phyloP scores from a whole-genome alignment of 2,113 vertebrate species.

The Sebastes fasciatus region DNA sequence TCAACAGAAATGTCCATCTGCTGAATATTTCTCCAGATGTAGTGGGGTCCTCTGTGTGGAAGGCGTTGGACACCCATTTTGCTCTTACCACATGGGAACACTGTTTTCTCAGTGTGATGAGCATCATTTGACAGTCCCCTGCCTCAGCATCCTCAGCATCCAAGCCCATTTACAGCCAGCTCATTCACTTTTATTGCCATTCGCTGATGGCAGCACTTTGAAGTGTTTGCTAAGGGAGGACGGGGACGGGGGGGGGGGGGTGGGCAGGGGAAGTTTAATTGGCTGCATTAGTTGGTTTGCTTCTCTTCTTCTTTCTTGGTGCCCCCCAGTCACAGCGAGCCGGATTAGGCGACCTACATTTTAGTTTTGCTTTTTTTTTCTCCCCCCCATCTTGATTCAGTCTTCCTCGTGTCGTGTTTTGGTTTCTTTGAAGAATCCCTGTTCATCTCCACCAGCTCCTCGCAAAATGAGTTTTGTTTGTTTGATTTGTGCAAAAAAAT shows the following conservation, averaged over 20 bases:
- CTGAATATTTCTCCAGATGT: conserved; percentile 16
- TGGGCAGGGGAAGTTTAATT: conserved; percentile 67
- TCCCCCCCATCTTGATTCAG: conserved; percentile 22
- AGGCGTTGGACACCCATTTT: conserved; percentile 46
- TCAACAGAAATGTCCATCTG: conserved; percentile 61
- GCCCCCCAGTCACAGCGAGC: conserved; percentile 50
- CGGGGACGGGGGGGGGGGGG: conserved; percentile 16
- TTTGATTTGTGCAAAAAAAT: conserved; percentile 5
- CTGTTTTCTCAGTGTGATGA: conserved; percentile 64
- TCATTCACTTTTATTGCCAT: conserved; percentile 73
- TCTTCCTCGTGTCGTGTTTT: conserved; percentile 12
- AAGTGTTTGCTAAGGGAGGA: conserved; percentile 63
- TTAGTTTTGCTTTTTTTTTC: conserved; percentile 4
- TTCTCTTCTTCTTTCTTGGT: conserved; percentile 46
- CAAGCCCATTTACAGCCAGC: conserved; percentile 59
- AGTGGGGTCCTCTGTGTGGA: background rate
- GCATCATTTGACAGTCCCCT: conserved; percentile 69
- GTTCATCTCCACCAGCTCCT: conserved; percentile 11
- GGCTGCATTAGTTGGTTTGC: conserved; percentile 70
- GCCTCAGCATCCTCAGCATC: conserved; percentile 64
- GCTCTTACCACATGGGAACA: conserved; percentile 29
- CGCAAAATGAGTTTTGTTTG: background rate
- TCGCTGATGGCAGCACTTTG: conserved; percentile 78
- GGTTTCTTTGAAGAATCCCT: conserved; percentile 16
- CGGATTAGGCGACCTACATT: conserved; percentile 60